Evolutionary conservation across 2,113 vertebrate species (phyloP), one percentile per base, ranked within the genome.

Genomic region (Amblyornis subalaris): DNA sequence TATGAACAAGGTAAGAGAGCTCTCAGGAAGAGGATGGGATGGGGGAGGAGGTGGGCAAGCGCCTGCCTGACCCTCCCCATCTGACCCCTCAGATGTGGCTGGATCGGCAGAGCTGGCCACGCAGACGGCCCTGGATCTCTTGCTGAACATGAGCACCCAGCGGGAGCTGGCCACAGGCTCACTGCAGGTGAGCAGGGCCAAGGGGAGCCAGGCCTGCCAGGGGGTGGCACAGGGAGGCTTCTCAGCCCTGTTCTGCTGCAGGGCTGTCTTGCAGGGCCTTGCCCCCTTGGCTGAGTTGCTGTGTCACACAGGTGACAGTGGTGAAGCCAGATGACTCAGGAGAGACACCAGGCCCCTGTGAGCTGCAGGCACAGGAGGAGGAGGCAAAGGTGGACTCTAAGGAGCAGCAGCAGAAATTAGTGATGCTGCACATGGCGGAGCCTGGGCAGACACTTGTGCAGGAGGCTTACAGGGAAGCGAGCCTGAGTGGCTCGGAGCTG

Each of bases 111-210:
- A 99, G 8, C 94, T 99, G 82, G 98, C 99, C 35, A 98, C 99
- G 0, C 99, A 99, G 93, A 99, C 99, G 0, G 99, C 99, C 18
- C 97, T 99, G 86, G 99, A 99, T 86, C 98, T 99, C 25, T 97
- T 99, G 73, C 97, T 99, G 83, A 99, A 99, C 89, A 99, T 99
- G 99, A 99, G 99, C 5, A 87, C 98, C 7, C 99, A 98, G 61
- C 97, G 98, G 48, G 99, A 99, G 92, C 94, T 99, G 83, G 97
- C 98, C 25, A 93, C 97, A 3, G 95, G 98, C 40, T 97, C 98
- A 1, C 96, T 99, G 72, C 99, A 99, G 98, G 99, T 99, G 91
- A 83, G 97, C 16, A 33, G 36, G n/a, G 23, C 51, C 25, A 20
- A 1, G 14, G 54, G 5, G 12, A 7, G 10, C 19, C 1, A 3